Base-by-base conservation (phyloP, 2,797 vertebrate species). In the Acestrorhynchus altus region DNA sequence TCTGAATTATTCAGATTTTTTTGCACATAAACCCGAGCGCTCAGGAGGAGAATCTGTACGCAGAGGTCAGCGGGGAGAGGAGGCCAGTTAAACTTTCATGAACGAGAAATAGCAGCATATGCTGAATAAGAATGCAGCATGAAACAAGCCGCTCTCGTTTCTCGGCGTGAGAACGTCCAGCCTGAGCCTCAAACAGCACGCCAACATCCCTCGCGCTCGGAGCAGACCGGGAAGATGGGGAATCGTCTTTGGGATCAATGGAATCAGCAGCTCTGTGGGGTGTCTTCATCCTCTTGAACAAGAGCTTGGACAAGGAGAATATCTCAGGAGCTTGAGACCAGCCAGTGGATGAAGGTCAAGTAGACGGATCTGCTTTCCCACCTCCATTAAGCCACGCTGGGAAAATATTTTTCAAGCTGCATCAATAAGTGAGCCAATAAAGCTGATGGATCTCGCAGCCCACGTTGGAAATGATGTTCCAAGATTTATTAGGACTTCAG, bases 1-100 rank as follows among this genome's bases (percentile, higher is more conserved):
- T 28, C 42, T 60, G 54, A 40, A 77, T 60, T 69, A 61, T 59
- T 76, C 51, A 75, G 35, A 56, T 54, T 8, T 26, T 49, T 46
- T 67, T 63, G 13, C 12, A 42, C 22, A 1, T 57, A 31, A 31
- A 59, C 0, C n/a, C 11, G 39, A 39, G 28, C 8, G 60, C 24
- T 13, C 7, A 31, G 31, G 20, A 63, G 31, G 31, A 35, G 31
- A 39, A 22, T 64, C 61, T 42, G 61, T 42, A 42, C 44, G 61
- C 61, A 13, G 61, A 26, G 63, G 63, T 65, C 40, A 46, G 12
- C 42, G 40, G 63, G 24, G 40, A 65, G 40, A 65, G 42, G 7
- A 26, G 56, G 22, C 40, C 63, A 44, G 63, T 65, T 46, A 65
- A 65, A 46, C 11, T 46, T 64, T 46, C 63, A 65, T 65, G 63